These are phyloP conservation scores for Neocrepidodera transversa DNA, from an alignment of 2,888 invertebrate species.

Conservation along the genomic window DNA sequence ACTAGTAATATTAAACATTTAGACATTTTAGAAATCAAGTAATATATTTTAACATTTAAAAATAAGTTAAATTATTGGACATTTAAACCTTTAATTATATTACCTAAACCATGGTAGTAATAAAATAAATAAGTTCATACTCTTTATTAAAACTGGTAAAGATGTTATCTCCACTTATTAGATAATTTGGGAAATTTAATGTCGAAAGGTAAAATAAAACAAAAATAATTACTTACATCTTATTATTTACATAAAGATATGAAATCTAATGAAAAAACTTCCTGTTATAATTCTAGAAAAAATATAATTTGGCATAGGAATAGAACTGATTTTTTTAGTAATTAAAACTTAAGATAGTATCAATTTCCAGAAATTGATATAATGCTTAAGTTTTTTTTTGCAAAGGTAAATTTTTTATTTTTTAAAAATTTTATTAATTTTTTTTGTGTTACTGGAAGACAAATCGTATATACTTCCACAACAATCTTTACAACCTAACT, in stretches of 20 bases:
- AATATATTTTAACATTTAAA: too few species aligned
- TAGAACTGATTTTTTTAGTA: constrained; percentile 28
- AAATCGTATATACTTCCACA: constrained; percentile 45
- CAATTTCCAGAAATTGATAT: constrained; percentile 12
- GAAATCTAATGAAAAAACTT: constrained; percentile 27
- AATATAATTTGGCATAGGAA: constrained; percentile 33
- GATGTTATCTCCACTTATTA: too few species aligned
- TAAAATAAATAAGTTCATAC: too few species aligned
- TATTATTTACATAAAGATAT: constrained; percentile 34
- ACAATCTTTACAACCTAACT: constrained; percentile 51
- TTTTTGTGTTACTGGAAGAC: constrained; percentile 58
- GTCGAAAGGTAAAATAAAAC: constrained; percentile 9
- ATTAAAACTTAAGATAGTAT: constrained; percentile 15
- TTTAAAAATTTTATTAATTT: constrained; percentile 42
- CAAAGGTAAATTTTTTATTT: constrained; percentile 24
- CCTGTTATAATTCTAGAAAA: constrained; percentile 27
- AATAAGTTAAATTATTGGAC: too few species aligned
- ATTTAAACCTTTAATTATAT: too few species aligned
- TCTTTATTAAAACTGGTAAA: too few species aligned
- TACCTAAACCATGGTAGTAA: too few species aligned
- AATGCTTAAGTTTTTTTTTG: constrained; percentile 18
- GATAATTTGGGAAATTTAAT: too few species aligned
- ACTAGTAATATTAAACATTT: too few species aligned
- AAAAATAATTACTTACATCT: constrained; percentile 22
- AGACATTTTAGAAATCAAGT: too few species aligned